Evolutionary conservation across 2,888 invertebrate genomes (phyloP).

Genomic region (Desoria tigrina): DNA sequence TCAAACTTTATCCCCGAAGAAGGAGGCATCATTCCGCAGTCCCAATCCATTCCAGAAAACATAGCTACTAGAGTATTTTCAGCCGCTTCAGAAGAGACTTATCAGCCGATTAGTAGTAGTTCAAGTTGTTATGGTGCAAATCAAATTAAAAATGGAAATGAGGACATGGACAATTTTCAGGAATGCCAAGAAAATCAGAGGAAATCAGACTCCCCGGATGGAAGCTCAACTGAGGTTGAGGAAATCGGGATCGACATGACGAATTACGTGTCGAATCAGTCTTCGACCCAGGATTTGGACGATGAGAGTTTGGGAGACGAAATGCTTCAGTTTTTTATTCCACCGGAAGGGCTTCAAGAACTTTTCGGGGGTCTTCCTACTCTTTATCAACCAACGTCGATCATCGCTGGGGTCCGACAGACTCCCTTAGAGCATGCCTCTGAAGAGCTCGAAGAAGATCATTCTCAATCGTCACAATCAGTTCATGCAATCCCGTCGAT

Average conservation of each 20-base stretch:
- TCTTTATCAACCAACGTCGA: constrained; percentile 26
- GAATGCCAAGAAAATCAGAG: too few species aligned
- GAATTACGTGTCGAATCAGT: constrained; percentile 28
- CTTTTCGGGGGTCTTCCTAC: constrained; percentile 22
- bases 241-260: constrained; percentile 43
- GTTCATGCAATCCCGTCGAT: background rate
- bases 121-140: background rate
- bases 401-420: constrained; percentile 7
- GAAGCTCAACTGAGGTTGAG: constrained; percentile 24
- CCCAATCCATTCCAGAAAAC: constrained; percentile 41
- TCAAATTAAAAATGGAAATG: background rate
- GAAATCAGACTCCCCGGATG: background rate
- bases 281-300: too few species aligned
- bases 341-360: constrained; percentile 33
- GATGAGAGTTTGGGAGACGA: background rate
- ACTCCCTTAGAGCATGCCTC: constrained; percentile 10
- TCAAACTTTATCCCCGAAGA: constrained; percentile 50
- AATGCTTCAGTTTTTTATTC: constrained; percentile 27
- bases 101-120: background rate
- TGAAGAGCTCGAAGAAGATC: background rate
- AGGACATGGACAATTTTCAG: background rate
- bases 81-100: background rate
- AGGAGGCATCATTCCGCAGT: constrained; percentile 16
- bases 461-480: too few species aligned
- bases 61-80: constrained; percentile 20